phyloP scores from a whole-genome alignment of 2,888 invertebrate species.

The Notodonta dromedarius region DNA sequence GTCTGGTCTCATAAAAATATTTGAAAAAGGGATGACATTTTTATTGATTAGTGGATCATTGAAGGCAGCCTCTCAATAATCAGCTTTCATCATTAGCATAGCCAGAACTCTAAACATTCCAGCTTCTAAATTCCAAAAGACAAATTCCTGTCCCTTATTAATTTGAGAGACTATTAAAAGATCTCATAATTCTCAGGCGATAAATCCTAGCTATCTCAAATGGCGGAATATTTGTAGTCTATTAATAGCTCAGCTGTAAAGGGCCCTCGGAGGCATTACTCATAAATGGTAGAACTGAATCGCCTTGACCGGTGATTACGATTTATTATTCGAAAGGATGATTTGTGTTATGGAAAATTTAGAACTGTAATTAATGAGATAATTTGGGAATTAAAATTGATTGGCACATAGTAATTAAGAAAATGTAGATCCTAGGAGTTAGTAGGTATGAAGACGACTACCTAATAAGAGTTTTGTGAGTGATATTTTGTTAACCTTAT shows the following conservation, averaged over 20 bases:
- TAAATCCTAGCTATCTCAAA: constrained; percentile 3
- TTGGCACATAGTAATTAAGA: background rate
- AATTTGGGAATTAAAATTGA: background rate
- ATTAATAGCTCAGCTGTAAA: constrained; percentile 21
- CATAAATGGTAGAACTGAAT: constrained; percentile 38
- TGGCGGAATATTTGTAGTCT: constrained; percentile 14
- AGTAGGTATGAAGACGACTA: no score
- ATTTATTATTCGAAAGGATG: constrained; percentile 47
- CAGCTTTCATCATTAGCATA: background rate
- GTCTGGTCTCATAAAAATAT: no score
- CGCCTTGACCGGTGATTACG: constrained; percentile 48
- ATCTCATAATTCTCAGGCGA: constrained; percentile 7
- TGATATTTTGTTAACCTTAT: no score
- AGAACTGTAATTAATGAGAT: background rate
- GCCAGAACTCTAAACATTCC: background rate
- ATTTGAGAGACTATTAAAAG: constrained; percentile 4
- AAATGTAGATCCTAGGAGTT: no score
- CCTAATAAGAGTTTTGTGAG: no score
- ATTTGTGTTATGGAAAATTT: background rate
- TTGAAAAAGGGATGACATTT: background rate
- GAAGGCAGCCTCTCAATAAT: background rate
- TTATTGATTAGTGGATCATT: background rate
- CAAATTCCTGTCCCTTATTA: constrained; percentile 5
- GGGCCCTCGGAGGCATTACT: constrained; percentile 25
- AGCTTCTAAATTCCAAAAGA: constrained; percentile 2